Percentiles rank a stretch among this genome's conserved stretches.
Conservation (phyloP, 2,797 vertebrate species). For the Schizopygopsis malacanthus region DNA sequence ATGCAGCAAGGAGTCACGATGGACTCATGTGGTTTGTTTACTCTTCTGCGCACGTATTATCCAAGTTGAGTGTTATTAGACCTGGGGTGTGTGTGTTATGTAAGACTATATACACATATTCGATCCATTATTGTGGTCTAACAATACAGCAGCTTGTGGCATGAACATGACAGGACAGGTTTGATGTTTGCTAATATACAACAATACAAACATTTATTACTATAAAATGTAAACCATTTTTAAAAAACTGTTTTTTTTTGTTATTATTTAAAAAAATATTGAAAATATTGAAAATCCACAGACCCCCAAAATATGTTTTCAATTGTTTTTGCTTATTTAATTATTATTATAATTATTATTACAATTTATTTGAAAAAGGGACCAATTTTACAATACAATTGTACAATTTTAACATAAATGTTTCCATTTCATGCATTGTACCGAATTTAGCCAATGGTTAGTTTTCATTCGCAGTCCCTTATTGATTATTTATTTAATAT, state of each 20-base stretch:
- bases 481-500: too few species aligned
- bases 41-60: constrained; percentile 9
- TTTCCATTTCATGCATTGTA: too few species aligned
- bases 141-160: not conserved
- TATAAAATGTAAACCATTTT: not conserved
- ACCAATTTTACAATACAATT: too few species aligned
- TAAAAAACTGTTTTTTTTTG: not conserved
- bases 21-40: constrained; percentile 46
- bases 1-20: constrained; percentile 44
- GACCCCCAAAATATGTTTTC: not conserved
- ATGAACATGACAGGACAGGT: not conserved
- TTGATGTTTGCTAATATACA: not conserved
- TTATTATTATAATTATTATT: too few species aligned
- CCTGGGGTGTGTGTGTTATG: not conserved
- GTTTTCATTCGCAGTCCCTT: too few species aligned
- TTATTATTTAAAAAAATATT: too few species aligned
- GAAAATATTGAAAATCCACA: too few species aligned
- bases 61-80: constrained; percentile 12
- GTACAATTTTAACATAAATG: too few species aligned
- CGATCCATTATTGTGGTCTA: constrained; percentile 4
- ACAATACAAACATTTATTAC: not conserved
- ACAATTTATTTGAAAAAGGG: too few species aligned
- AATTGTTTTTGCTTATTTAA: too few species aligned
- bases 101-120: constrained; percentile 6
- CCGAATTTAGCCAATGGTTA: too few species aligned